Base-by-base conservation (phyloP, 2,797 vertebrate species). In the Oreortyx pictus region DNA sequence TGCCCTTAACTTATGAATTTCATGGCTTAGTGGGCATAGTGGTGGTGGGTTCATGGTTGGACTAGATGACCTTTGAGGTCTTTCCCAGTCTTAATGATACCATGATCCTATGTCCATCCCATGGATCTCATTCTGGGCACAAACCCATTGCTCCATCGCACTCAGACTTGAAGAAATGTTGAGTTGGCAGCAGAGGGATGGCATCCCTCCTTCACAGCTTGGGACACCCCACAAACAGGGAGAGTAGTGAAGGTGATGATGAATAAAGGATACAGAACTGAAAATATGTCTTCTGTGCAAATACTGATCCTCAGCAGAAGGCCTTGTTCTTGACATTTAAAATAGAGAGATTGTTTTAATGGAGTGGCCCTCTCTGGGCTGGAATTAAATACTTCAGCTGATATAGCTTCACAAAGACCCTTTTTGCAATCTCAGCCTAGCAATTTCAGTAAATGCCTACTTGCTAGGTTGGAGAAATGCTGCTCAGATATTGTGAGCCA, bases 231-330 rank as follows among this genome's bases (percentile, higher is more conserved):
- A 0, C 33, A 29, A 90, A 78, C 4, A 8, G 87, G 68, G 82
- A 68, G 61, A 94, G 77, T 71, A 83, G 78, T 54, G 80, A 88
- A 95, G 93, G 68, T 94, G 85, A 95, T 86, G 93, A 97, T 74
- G 92, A 97, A 96, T 88, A 91, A 96, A 96, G 68, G 86, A 88
- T 62, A 81, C 66, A 70, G 85, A 87, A 60, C 72, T 84, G 94
- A 93, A 96, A 97, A 95, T 72, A 65, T 77, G 75, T 91, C 92
- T 90, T 88, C 88, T 35, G 62, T 75, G 79, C 61, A 78, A 66
- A 80, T 94, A 75, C 91, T 79, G 96, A 97, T 97, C 92, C 61
- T 41, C 84, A 88, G 91, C 72, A 84, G 93, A 94, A 96, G 93
- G 54, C 77, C 82, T 94, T 78, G 61, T 52, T 94, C 84, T 76